Conservation (phyloP, 2,797 vertebrate genomes). For the Propithecus perrieri region DNA sequence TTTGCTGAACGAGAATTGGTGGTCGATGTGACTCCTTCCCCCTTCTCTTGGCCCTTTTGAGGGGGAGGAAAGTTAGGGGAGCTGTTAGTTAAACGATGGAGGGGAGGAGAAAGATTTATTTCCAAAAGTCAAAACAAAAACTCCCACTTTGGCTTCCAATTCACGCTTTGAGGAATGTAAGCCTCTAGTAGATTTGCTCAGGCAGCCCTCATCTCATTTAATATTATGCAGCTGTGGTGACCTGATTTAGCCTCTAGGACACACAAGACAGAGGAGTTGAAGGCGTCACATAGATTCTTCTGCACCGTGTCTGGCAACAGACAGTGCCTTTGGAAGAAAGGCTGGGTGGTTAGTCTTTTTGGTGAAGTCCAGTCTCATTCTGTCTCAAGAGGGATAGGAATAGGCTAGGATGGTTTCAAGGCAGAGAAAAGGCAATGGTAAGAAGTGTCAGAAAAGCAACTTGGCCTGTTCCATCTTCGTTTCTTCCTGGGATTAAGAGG, state of each 20-base stretch:
- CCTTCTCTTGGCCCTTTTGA: background rate
- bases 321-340: constrained; percentile 43
- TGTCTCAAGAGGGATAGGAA: background rate
- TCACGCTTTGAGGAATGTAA: background rate
- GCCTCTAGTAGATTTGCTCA: background rate
- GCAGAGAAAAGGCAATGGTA: background rate
- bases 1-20: background rate
- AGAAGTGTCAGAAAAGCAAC: background rate
- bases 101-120: background rate
- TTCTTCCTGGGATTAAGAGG: background rate
- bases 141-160: background rate
- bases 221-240: constrained; percentile 37
- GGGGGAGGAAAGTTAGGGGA: background rate
- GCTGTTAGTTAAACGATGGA: background rate
- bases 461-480: background rate
- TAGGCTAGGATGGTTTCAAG: background rate
- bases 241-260: constrained; percentile 24
- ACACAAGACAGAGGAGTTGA: background rate
- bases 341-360: constrained; percentile 44
- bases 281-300: background rate
- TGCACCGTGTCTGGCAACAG: background rate
- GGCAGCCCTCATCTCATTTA: background rate
- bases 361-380: background rate
- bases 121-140: constrained; percentile 32
- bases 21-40: background rate